Evolutionary conservation across 2,113 vertebrate genomes (phyloP).

Genomic region (Zosterops hypoxanthus): DNA sequence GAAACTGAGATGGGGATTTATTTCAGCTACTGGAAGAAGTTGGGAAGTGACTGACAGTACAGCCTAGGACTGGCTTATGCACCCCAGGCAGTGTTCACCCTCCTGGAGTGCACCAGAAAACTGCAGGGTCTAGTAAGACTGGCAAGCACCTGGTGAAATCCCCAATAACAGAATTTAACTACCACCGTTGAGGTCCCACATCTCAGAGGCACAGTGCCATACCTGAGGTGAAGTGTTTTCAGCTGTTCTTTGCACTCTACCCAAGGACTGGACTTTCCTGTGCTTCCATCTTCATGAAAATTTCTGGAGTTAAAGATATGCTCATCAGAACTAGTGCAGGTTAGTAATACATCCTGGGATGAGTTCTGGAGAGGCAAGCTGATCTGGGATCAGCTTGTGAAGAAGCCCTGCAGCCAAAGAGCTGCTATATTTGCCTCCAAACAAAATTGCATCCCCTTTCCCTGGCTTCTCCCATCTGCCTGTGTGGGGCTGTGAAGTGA

Average conservation of each 20-base stretch:
- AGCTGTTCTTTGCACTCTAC: background rate
- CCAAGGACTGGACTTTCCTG: background rate
- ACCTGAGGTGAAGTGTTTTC: background rate
- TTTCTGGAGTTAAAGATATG: background rate
- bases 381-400: background rate
- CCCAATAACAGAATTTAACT: background rate
- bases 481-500: background rate
- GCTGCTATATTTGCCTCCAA: background rate
- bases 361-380: background rate
- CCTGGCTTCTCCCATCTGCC: background rate
- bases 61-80: background rate
- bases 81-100: background rate
- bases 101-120: background rate
- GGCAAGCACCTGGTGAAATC: background rate
- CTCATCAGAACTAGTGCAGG: background rate
- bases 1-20: background rate
- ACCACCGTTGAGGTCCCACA: fast-evolving
- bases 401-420: background rate
- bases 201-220: background rate
- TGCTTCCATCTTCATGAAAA: background rate
- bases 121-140: background rate
- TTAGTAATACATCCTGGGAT: background rate
- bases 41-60: background rate
- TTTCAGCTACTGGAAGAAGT: background rate
- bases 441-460: background rate